Conservation (phyloP, 2,888 invertebrate genomes). For the Netelia inedita region DNA sequence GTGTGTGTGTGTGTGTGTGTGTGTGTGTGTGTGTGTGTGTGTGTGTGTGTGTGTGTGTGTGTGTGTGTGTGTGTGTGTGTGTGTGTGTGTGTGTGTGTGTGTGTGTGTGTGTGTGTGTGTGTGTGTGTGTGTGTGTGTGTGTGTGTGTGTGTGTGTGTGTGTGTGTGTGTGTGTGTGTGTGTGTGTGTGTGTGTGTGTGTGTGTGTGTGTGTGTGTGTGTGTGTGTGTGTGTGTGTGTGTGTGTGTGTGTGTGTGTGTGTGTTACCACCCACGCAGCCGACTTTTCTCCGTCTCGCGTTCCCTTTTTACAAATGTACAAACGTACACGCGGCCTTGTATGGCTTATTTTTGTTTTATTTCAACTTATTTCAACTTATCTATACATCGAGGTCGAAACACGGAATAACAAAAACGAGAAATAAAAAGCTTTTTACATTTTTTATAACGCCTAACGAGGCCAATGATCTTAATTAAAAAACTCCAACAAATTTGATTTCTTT, state of each 20-base stretch:
- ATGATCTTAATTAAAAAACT: too few species aligned
- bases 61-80: slow-evolving; percentile 8
- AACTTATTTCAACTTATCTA: neutral
- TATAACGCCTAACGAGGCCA: too few species aligned
- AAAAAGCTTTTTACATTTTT: too few species aligned
- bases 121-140: slow-evolving; percentile 14
- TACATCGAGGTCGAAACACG: neutral
- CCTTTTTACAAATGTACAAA: slow-evolving; percentile 28
- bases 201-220: slow-evolving; percentile 8
- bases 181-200: slow-evolving; percentile 18
- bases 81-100: neutral
- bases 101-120: slow-evolving; percentile 2
- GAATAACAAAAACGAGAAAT: too few species aligned
- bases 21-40: neutral
- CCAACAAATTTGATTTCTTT: too few species aligned
- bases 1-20: slow-evolving; percentile 1
- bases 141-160: slow-evolving; percentile 1
- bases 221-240: slow-evolving; percentile 48
- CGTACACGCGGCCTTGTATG: slow-evolving; percentile 27
- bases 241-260: neutral
- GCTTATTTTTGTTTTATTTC: neutral
- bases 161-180: neutral
- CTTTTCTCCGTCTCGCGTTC: slow-evolving; percentile 16
- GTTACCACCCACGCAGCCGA: slow-evolving; percentile 2
- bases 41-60: slow-evolving; percentile 18